Base-by-base conservation (phyloP, 2,888 invertebrate species). In the Tipula helvola region DNA sequence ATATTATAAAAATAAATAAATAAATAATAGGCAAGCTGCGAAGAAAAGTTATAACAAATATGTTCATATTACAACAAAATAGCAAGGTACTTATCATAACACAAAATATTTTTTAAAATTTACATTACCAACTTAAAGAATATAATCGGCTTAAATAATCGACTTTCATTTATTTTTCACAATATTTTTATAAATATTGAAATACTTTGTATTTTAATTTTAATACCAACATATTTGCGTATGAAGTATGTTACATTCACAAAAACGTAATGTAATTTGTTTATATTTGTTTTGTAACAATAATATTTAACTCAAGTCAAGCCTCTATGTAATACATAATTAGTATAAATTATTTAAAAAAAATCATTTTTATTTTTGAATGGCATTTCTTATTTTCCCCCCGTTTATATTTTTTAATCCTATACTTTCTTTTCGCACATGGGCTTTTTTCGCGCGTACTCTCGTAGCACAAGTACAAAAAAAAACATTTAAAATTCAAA, bases 281-380 rank as follows among this genome's bases (percentile, higher is more conserved):
- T 18, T 57, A 18, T 18, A 52, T n/a, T n/a, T 41, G 28, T 28
- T 28, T 28, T 28, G 28, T 39, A 52, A 52, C 3, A 52, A n/a
- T 52, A n/a, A 52, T 71, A 71, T 71, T 71, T 28, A 71, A 71
- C 71, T 28, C 28, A 86, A 86, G 86, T 86, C 86, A 86, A 86
- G 86, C 86, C 86, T 86, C 86, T 86, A 86, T 52, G 36, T 86
- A 86, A 52, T 47, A n/a, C 13, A 16, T 52, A 52, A 52, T 52
- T 52, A 16, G n/a, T 44, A 42, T 42, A 42, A 44, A 47, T 86
- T 86, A 86, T 44, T 86, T 86, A 42, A 86, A 47, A 44, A 28
- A 18, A 10, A 44, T 86, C 41, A 44, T 86, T 86, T 39, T 39
- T 16, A 39, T 16, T 36, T 84, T 84, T 84, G 84, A 84, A 41